These are phyloP conservation scores for Mamestra configurata DNA, from an alignment of 1,140 invertebrate species.

Conservation along the genomic window DNA sequence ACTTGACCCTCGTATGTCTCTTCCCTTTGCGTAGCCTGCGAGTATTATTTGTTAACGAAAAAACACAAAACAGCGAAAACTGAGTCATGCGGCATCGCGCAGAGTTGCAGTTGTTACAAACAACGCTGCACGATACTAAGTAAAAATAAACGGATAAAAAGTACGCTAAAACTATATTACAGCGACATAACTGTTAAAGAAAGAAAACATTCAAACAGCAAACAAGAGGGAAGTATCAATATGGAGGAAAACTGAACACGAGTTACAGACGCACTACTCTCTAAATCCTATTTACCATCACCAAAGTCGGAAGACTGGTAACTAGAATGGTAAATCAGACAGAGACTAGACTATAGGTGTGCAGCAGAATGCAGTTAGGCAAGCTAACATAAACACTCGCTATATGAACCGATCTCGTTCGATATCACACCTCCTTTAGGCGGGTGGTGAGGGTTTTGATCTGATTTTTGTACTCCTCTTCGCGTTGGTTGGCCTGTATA, in stretches of 20 bases:
- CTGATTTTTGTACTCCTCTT: slow-evolving; percentile 99
- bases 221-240: slow-evolving; percentile 63
- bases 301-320: slow-evolving; percentile 25
- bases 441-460: slow-evolving; percentile 99
- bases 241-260: slow-evolving; percentile 63
- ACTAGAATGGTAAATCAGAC: slow-evolving; percentile 63
- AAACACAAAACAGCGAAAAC: slow-evolving; percentile 82
- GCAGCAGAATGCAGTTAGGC: slow-evolving; percentile 83
- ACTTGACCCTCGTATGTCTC: slow-evolving; percentile 98
- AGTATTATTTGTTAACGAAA: slow-evolving; percentile 83
- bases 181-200: slow-evolving; percentile 67
- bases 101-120: slow-evolving; percentile 55
- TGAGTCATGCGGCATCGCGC: slow-evolving; percentile 76
- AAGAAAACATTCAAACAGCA: slow-evolving; percentile 68
- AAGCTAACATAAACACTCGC: slow-evolving; percentile 81
- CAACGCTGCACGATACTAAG: slow-evolving; percentile 67
- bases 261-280: slow-evolving; percentile 71
- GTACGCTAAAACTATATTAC: slow-evolving; percentile 69
- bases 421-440: slow-evolving; percentile 98
- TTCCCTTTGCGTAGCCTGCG: slow-evolving; percentile 98
- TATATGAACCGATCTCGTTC: slow-evolving; percentile 73
- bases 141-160: slow-evolving; percentile 58
- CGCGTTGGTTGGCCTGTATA: slow-evolving; percentile 98
- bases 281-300: slow-evolving; percentile 67
- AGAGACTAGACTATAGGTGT: slow-evolving; percentile 74